These are phyloP conservation scores for Luehdorfia chinensis DNA, from an alignment of 1,140 invertebrate species.

Conservation along the genomic window DNA sequence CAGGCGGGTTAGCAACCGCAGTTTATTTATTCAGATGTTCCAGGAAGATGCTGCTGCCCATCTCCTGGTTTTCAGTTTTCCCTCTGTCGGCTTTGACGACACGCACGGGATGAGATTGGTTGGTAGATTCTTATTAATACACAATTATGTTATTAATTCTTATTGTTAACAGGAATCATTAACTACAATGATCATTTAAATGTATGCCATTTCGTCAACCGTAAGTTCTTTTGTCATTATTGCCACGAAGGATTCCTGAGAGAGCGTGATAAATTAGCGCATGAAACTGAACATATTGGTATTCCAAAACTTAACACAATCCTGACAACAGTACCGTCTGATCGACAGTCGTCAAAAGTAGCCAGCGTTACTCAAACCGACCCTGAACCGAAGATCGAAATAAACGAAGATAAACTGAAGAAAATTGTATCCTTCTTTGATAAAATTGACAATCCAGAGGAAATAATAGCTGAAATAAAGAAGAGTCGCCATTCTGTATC, in stretches of 20 bases:
- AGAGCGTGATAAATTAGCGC: conserved; percentile 41
- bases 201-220: conserved; percentile 55
- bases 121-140: no score
- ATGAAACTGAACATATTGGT: conserved; percentile 66
- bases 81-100: no score
- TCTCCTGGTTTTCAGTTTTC: no score
- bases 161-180: conserved; percentile 53
- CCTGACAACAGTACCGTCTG: conserved; percentile 18
- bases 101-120: no score
- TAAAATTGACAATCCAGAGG: conserved; percentile 47
- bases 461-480: conserved; percentile 41
- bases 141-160: conserved; percentile 17
- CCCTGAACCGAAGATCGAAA: conserved; percentile 36
- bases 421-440: conserved; percentile 67
- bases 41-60: no score
- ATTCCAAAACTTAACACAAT: conserved; percentile 34
- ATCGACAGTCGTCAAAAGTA: conserved; percentile 25
- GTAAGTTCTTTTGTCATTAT: conserved; percentile 53
- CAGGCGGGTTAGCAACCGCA: no score
- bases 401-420: conserved; percentile 58
- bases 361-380: conserved; percentile 56
- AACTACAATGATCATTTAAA: conserved; percentile 70
- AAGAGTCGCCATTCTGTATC: conserved; percentile 39
- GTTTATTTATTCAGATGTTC: no score
- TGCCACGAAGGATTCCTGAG: conserved; percentile 60